Evolutionary conservation across 2,888 invertebrate genomes (phyloP).

Genomic region (Xestia rhomboidea): DNA sequence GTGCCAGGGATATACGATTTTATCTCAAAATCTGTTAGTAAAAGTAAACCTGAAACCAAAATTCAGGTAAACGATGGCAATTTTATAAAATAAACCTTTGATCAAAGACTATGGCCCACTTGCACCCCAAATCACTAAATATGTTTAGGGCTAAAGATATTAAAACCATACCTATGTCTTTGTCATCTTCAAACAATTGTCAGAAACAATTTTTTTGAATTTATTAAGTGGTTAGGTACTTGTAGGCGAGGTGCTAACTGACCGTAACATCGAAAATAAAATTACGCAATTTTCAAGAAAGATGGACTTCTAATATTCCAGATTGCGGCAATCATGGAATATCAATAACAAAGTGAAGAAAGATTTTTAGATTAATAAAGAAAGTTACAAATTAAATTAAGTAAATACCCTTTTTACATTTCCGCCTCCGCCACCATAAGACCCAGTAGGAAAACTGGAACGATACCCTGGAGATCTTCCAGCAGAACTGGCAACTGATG

Average conservation of each 20-base stretch:
- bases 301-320: background rate
- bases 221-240: no score
- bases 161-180: background rate
- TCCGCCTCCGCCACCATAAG: conserved; percentile 13
- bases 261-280: no score
- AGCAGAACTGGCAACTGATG: conserved; percentile 61
- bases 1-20: conserved; percentile 22
- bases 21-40: background rate
- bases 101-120: background rate
- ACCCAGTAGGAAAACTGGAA: conserved; percentile 36
- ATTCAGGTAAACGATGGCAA: background rate
- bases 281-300: background rate
- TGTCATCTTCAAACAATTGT: background rate
- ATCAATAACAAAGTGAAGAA: background rate
- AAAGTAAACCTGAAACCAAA: background rate
- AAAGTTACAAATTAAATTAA: background rate
- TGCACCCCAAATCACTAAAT: background rate
- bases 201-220: no score
- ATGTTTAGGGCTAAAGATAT: background rate
- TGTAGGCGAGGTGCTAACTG: background rate
- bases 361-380: background rate
- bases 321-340: background rate
- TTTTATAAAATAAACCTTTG: background rate
- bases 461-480: conserved; percentile 48
- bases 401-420: conserved; percentile 29